Evolutionary conservation across 1,140 invertebrate genomes (phyloP), one percentile per base, ranked within the genome.

Genomic region (Plutomurus gul): DNA sequence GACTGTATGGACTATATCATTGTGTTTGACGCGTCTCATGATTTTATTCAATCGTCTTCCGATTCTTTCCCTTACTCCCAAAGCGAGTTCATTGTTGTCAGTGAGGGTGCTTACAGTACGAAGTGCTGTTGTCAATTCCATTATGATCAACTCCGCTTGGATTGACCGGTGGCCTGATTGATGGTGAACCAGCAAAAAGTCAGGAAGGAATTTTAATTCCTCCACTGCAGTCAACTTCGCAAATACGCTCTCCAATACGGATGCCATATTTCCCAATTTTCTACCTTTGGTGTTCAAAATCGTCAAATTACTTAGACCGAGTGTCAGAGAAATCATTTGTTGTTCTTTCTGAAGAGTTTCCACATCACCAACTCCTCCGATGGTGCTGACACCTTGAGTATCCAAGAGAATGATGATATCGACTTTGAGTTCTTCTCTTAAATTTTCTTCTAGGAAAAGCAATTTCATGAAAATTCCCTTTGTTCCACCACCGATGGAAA

Each of bases 371-470:
- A 76, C 33, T 30, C 72, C 72, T 56, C 76, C 78, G 7, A 56
- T 56, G 8, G 78, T 39, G 18, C 74, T 75, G 11, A 80, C 33
- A 7, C 78, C 78, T 72, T 80, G 74, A 5, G 78, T 76, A 30
- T 80, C 78, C 27, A 80, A 18, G 22, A 80, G 25, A 36, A 80
- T n/a, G 11, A 80, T 76, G 16, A 75, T 51, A 13, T 80, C 78
- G 0, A 72, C 60, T n/a, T 47, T 47, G 0, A 47, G 20, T 7
- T 39, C 18, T 10, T 49, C 49, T 20, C 18, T 13, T 1, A 80
- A 22, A 13, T 72, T n/a, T 1, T 70, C 25, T 7, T 80, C 74
- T 0, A 76, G 40, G 16, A 70, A 80, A 4, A 80, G 13, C 1
- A 80, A 22, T 8, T 75, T 40, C 78, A 80, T 80, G 36, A 76